Evolutionary conservation across 2,888 invertebrate species (phyloP), one percentile per base, ranked within the genome.

Genomic region (Drosophila helvetica): DNA sequence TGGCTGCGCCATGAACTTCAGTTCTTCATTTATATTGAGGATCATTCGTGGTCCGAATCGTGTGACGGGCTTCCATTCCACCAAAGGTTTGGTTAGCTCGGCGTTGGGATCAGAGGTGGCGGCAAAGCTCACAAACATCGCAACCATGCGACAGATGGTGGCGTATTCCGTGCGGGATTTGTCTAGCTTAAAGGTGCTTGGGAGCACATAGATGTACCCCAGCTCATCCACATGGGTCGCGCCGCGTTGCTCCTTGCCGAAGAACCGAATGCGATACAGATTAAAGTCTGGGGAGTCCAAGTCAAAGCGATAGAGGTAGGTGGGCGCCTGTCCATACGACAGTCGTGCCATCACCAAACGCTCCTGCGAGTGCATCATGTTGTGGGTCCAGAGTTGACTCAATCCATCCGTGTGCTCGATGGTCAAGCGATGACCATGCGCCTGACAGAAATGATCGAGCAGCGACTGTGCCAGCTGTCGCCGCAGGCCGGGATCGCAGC

Each of bases 211-310:
- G 0, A 91, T 45, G 52, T 91, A 91, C 1, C 87, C 76, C 38
- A 91, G 38, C 9, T 90, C 91, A 70, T 90, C 91, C 0, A 73
- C 88, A 79, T 91, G 92, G 3, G n/a, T 42, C 2, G 75, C 82
- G 12, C 90, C 91, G 1, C 70, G 74, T 0, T 57, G 47, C 2
- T 71, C 74, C 22, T 76, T 77, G 0, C 90, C 91, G 9, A 74
- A 63, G 3, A 56, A 76, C 3, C 86, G 77, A n/a, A 84, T 65
- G 12, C 91, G 88, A 64, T 88, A 85, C 15, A 88, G 78, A 74
- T 92, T 92, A 22, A 90, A 91, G 51, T 81, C 78, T 3, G 81
- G 74, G 0, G 92, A 92, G 68, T 92, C 90, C 51, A 90, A 90
- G 38, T 87, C 88, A 50, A 92, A 92, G 15, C 91, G 88, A 60